Conservation (phyloP, 2,797 vertebrate genomes). For the Spinus olivaceus region DNA sequence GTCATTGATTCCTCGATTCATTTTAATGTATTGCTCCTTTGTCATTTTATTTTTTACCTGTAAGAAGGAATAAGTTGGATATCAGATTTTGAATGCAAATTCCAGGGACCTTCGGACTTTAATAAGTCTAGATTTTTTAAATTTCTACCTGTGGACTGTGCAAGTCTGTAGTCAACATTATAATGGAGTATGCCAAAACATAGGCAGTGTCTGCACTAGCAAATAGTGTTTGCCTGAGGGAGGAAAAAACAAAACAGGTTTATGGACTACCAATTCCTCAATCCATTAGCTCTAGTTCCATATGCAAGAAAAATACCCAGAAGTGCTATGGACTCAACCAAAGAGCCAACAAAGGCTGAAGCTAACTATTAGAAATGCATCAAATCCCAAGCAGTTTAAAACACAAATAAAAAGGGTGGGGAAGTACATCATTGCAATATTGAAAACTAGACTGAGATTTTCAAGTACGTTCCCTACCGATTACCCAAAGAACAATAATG, state of each 20-base stretch:
- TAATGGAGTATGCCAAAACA: slow-evolving; percentile 94
- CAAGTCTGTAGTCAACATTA: slow-evolving; percentile 96
- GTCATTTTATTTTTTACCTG: slow-evolving; percentile 99
- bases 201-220: slow-evolving; percentile 96
- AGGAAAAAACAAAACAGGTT: not conserved
- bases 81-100: not conserved
- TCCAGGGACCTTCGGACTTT: not conserved
- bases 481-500: not conserved
- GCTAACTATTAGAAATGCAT: not conserved
- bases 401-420: not conserved
- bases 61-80: not conserved
- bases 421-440: not conserved
- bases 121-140: not conserved
- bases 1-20: slow-evolving; percentile 97
- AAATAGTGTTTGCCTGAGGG: slow-evolving; percentile 89
- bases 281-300: not conserved
- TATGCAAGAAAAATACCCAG: not conserved
- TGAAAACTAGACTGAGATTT: not conserved
- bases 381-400: not conserved
- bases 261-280: not conserved
- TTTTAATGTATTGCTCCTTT: slow-evolving; percentile 98
- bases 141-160: slow-evolving; percentile 92
- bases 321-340: not conserved
- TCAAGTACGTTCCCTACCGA: not conserved
- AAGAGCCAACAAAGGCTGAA: not conserved